Evolutionary conservation across 30 jellyfish, hydroid and myxozoan genomes (phyloP), one percentile per base, ranked within the genome.

Genomic region (Clytia hemisphaerica): DNA sequence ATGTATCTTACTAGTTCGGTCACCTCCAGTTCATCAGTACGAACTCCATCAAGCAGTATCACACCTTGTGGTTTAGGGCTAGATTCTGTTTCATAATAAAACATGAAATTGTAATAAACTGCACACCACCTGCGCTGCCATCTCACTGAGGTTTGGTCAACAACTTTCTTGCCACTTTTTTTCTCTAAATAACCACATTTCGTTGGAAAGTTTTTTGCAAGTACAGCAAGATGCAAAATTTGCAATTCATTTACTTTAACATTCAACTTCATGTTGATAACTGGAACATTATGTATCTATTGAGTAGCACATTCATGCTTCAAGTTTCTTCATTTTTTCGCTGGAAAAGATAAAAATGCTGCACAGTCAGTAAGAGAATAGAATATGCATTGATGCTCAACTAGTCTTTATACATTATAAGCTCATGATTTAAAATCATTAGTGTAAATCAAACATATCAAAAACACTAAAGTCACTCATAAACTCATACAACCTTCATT

Each of bases 51-150:
- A 33, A 85, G 37, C 80, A 85, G 50, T 67, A 85, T 75, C 7
- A 85, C 93, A 33, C 96, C 96, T 26, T 71, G 82, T 45, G 96
- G 92, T 54, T 85, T 85, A 26, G 79, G 58, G 4, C 94, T 46
- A 10, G 68, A 21, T 37, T 85, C 83, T 34, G 50, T 60, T 46
- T 85, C 96, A 32, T 72, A 85, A 46, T 85, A 85, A 75, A 85
- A 85, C 37, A 85, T 28, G 83, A 85, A 38, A 65, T 85, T 85
- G 82, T 58, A 85, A 46, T 85, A 73, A 53, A 85, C 70, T 38
- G 72, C 93, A 67, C 80, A 77, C 83, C 85, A 85, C 59, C 96
- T 55, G 46, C 59, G 78, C 61, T 85, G 96, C 89, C 93, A 80
- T 2, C 96, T 88, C 2, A 78, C 83, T 4, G 77, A 28, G 24